Base-by-base conservation (phyloP, 2,888 invertebrate genomes). In the Marronus borbonicus region DNA sequence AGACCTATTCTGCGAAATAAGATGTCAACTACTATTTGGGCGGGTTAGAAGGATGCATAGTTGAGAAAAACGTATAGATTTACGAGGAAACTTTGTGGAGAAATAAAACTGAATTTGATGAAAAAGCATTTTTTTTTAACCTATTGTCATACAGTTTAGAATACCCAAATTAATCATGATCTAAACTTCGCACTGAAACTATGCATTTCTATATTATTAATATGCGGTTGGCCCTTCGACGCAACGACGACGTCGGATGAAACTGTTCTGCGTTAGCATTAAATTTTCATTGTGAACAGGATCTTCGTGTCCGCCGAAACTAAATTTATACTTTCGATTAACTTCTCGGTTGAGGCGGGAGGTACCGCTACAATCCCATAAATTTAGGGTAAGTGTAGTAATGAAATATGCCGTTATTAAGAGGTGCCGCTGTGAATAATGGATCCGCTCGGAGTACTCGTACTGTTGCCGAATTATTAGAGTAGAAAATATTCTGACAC, bases 401-500 rank as follows among this genome's bases (percentile, higher is more conserved):
- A 72, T 60, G 72, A 72, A 72, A 72, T 72, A 72, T 72, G 72
- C 60, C 60, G 60, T 72, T 72, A 60, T 72, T 72, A 72, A 72
- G 39, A 60, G 72, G 72, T 72, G 72, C 55, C 36, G 39, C 36
- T 7, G 72, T 72, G 55, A 55, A 36, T 70, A 70, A 58, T 70
- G 36, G 58, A 36, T 55, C 28, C 20, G 55, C 17, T 36, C 36
- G n/a, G 36, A 24, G 58, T 58, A 55, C 58, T 12, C 36, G 36
- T 39, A 36, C 72, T 72, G 72, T 72, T 72, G 24, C 58, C 58
- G 72, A 58, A 58, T 72, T 72, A 72, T 72, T 39, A 72, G 72
- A 72, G 72, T 72, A 72, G 72, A 72, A 72, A 72, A 39, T 44
- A 72, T 17, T 55, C 58, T 20, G 72, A 39, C 60, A 39, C 58